Base-by-base conservation (phyloP, 2,888 invertebrate species). In the Heliconius hortense region DNA sequence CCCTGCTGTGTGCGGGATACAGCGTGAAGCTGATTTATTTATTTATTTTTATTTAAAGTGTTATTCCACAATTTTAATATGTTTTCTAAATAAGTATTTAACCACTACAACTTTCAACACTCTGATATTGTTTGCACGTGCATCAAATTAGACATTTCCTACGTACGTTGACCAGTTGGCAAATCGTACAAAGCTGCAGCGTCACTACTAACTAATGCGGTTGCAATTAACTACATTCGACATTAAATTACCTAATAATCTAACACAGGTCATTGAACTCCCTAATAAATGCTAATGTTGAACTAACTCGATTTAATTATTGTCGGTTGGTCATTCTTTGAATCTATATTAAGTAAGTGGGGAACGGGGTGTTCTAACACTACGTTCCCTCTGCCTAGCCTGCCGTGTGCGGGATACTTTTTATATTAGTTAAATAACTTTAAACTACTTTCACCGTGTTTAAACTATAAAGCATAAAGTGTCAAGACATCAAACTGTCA, bases 231-330 rank as follows among this genome's bases (percentile, higher is more conserved):
- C 84, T 79, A 80, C 81, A 84, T 84, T 82, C 72, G 76, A 79
- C 82, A 81, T 77, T 81, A 79, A 83, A 85, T 85, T 84, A 86
- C 86, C 80, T 84, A 85, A 85, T 82, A 81, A 80, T 77, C 80
- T 81, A 63, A 43, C 68, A 80, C 76, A 82, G 89, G 88, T 86
- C 89, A 79, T 82, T 83, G 87, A 89, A 85, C 91, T 83, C 79
- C 67, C 77, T 87, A 87, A 90, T 90, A 86, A 86, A 88, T 88
- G 84, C 84, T 84, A 87, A 88, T 85, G 79, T 81, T 81, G 80
- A 82, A 84, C 79, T 82, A 83, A 84, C 82, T 84, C 78, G 76
- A 83, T 84, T 83, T 78, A 77, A 83, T 83, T 83, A 82, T 85
- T 83, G 15, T 82, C 81, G 84, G 81, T 81, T 79, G 81, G 82